phyloP scores from a whole-genome alignment of 2,888 invertebrate species.

The Acleris cristana region DNA sequence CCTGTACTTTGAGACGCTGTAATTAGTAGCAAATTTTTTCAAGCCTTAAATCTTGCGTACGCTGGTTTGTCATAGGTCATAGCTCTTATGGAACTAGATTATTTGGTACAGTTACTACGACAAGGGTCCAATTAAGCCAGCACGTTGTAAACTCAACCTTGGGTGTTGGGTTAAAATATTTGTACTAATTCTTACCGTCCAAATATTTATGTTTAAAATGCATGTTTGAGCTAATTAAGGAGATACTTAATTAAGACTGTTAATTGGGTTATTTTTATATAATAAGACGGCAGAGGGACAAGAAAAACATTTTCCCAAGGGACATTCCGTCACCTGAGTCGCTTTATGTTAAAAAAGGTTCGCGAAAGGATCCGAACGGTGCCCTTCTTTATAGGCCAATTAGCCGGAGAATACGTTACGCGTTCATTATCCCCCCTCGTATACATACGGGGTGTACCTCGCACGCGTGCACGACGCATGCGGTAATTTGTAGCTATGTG shows the following conservation, averaged over 20 bases:
- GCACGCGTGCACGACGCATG: constrained; percentile 35
- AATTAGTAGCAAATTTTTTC: no score
- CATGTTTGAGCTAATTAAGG: not conserved
- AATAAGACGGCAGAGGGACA: constrained; percentile 14
- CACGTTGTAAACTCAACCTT: no score
- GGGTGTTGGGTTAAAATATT: no score
- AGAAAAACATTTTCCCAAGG: constrained; percentile 18
- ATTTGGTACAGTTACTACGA: no score
- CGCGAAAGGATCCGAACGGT: constrained; percentile 50
- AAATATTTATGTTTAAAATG: no score
- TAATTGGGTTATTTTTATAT: constrained; percentile 5
- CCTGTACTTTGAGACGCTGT: no score
- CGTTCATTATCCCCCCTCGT: constrained; percentile 60
- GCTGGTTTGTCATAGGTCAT: no score
- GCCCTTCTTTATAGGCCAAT: constrained; percentile 66
- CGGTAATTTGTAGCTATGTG: constrained; percentile 21
- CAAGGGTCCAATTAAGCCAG: no score
- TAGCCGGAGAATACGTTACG: constrained; percentile 63
- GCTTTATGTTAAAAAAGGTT: constrained; percentile 58
- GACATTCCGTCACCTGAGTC: constrained; percentile 38
- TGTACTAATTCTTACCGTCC: no score
- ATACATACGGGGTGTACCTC: constrained; percentile 52
- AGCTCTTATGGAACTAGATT: no score
- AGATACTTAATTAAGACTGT: not conserved
- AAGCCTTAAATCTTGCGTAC: no score